Base-by-base conservation (phyloP, 2,888 invertebrate genomes). In the Athalia rosae region DNA sequence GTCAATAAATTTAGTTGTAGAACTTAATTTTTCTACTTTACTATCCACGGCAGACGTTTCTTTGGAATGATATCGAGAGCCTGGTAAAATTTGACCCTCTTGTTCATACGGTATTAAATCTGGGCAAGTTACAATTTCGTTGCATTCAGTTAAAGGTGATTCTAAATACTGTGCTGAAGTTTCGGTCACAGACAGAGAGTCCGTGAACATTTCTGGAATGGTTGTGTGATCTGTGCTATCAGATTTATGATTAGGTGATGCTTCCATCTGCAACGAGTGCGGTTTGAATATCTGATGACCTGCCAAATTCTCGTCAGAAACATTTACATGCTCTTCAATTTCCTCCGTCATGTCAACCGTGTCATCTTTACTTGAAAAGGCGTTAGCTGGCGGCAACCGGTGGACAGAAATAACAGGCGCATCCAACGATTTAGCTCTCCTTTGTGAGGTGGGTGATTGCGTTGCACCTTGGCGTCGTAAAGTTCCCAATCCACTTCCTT, bases 361-460 rank as follows among this genome's bases (percentile, higher is more conserved):
- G 87, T 97, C 97, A 87, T 97, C 97, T 90, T 96, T 96, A 43
- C 96, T 96, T 2, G 96, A 97, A 88, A 96, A 96, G 0, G 96
- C 95, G 89, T 96, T 95, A 89, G 95, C 94, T 6, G 96, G 94
- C 13, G 96, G 96, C 61, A 97, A 89, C 84, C 94, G 92, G 88
- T 94, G 95, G 48, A 96, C 90, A 28, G 96, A 94, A 85, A 97
- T 95, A 41, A 96, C 94, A 0, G 96, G 95, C 3, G 96, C 95
- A 84, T 97, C 97, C 81, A 97, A 91, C 79, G 96, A 96, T 90
- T 96, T 96, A 0, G 96, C 95, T 83, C 96, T 92, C 74, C 96
- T 92, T 77, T 95, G 94, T 4, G 94, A 90, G 6, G 94, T 93
- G 4, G 95, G 95, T 0, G 95, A 96, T 83, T 93, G 94, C 0